Evolutionary conservation across 2,888 invertebrate genomes (phyloP).

Genomic region (Alcis repandata): DNA sequence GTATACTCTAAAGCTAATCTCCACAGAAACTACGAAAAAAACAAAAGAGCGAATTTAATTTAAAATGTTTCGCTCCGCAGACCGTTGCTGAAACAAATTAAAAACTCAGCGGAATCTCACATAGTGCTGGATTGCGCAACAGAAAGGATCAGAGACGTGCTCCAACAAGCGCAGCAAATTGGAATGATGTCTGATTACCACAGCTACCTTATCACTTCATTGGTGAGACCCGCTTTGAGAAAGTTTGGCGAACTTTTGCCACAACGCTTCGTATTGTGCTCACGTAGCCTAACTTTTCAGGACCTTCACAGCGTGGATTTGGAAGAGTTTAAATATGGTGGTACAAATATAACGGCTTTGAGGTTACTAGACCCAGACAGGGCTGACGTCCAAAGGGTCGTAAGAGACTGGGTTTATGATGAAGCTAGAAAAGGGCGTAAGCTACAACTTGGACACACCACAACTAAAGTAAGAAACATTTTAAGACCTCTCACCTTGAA

Average conservation of each 20-base stretch:
- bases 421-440: conserved; percentile 89
- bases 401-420: conserved; percentile 92
- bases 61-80: conserved; percentile 79
- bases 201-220: conserved; percentile 96
- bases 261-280: conserved; percentile 31
- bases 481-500: not conserved
- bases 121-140: conserved; percentile 96
- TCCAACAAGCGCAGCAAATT: conserved; percentile 97
- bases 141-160: conserved; percentile 93
- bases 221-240: conserved; percentile 86
- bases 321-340: conserved; percentile 97
- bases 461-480: conserved; percentile 79
- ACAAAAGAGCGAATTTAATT: conserved; percentile 1
- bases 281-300: conserved; percentile 76
- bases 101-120: conserved; percentile 96
- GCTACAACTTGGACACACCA: conserved; percentile 86
- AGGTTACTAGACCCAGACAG: conserved; percentile 95
- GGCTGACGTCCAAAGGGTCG: conserved; percentile 91
- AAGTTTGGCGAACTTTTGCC: conserved; percentile 47
- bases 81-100: conserved; percentile 95
- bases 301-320: conserved; percentile 97
- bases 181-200: conserved; percentile 99
- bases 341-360: conserved; percentile 97
- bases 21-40: not conserved
- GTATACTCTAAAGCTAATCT: conserved; percentile 70